These are phyloP conservation scores for Austrolebias charrua DNA, from an alignment of 2,797 vertebrate species.

Conservation along the genomic window DNA sequence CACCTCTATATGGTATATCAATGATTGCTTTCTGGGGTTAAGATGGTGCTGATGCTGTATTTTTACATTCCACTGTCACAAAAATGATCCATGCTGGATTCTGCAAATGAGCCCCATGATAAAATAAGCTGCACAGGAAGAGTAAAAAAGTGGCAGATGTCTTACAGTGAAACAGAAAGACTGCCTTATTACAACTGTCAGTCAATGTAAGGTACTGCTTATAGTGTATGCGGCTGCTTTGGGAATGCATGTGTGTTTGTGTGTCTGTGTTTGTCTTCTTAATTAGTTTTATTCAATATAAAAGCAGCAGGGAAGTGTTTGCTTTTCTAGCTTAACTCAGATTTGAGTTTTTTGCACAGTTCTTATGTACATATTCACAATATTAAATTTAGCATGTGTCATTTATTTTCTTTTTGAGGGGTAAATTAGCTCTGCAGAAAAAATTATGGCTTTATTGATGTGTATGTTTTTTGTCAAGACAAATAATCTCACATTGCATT, in stretches of 20 bases:
- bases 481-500: no score
- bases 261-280: background rate
- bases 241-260: background rate
- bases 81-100: slow-evolving; percentile 38
- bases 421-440: no score
- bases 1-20: slow-evolving; percentile 60
- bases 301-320: background rate
- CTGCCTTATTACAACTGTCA: background rate
- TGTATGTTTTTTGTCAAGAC: no score
- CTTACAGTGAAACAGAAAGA: slow-evolving; percentile 2
- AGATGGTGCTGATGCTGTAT: slow-evolving; percentile 57
- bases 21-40: slow-evolving; percentile 67
- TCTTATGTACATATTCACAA: no score
- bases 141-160: slow-evolving; percentile 10
- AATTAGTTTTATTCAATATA: background rate
- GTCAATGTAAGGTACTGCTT: background rate
- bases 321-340: background rate
- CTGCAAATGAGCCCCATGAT: slow-evolving; percentile 50
- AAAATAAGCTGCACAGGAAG: slow-evolving; percentile 13
- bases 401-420: no score
- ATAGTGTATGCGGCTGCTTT: background rate
- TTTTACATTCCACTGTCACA: slow-evolving; percentile 47
- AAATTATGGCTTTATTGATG: background rate
- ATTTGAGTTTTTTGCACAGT: background rate
- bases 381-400: no score